Evolutionary conservation across 1,140 invertebrate species (phyloP).

Genomic region (Drosophila guanche): DNA sequence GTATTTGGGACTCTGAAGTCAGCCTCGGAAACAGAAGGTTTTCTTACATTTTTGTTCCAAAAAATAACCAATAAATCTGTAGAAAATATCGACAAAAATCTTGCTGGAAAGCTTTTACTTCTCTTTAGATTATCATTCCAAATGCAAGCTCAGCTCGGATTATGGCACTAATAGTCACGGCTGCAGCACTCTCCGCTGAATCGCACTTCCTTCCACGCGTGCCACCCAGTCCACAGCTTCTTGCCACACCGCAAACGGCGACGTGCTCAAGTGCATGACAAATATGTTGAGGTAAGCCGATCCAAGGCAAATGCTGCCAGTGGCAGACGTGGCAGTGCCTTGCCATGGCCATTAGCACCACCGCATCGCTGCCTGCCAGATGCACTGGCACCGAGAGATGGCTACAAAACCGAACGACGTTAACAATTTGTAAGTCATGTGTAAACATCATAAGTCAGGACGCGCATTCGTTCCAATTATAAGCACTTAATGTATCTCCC

Average conservation of each 20-base stretch:
- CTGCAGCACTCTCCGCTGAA: slow-evolving; percentile 15
- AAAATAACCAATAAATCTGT: neutral
- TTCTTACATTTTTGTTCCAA: no score
- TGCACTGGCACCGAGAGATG: slow-evolving; percentile 23
- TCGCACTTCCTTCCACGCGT: neutral
- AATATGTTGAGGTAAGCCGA: slow-evolving; percentile 65
- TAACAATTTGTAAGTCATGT: slow-evolving; percentile 82
- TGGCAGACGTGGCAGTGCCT: slow-evolving; percentile 31
- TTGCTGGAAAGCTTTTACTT: neutral
- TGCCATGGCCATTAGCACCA: slow-evolving; percentile 56
- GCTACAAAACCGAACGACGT: slow-evolving; percentile 67
- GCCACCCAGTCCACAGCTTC: slow-evolving; percentile 1
- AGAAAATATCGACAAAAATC: neutral
- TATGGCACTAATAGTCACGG: slow-evolving; percentile 48
- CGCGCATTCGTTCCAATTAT: slow-evolving; percentile 79
- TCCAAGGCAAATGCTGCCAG: slow-evolving; percentile 53
- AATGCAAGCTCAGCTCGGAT: slow-evolving; percentile 25
- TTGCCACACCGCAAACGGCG: slow-evolving; percentile 44
- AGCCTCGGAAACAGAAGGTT: no score
- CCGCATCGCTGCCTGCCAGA: slow-evolving; percentile 21
- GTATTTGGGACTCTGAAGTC: no score
- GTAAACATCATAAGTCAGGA: slow-evolving; percentile 79
- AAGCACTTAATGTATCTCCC: slow-evolving; percentile 75
- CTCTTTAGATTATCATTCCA: slow-evolving; percentile 26
- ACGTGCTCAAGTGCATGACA: slow-evolving; percentile 76